These are phyloP conservation scores for Sylvilagus bachmani DNA, from an alignment of 2,113 vertebrate genomes.

Conservation along the genomic window DNA sequence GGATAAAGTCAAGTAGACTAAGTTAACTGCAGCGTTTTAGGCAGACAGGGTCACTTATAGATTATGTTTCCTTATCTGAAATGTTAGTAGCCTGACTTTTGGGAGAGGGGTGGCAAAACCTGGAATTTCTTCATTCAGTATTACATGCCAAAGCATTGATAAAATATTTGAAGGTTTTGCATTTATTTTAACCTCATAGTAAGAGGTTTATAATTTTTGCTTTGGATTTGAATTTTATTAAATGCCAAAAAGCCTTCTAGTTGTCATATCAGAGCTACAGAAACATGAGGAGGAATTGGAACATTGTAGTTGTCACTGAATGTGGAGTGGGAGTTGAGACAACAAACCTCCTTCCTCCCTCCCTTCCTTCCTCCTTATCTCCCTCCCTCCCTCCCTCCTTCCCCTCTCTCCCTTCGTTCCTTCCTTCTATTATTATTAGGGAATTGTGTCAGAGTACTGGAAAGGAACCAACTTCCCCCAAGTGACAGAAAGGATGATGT, in stretches of 20 bases:
- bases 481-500: neutral
- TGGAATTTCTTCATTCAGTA: neutral
- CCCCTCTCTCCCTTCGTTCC: neutral
- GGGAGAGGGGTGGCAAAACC: neutral
- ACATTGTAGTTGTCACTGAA: neutral
- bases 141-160: neutral
- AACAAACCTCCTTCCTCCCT: too few species aligned
- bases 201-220: neutral
- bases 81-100: neutral
- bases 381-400: fast-evolving
- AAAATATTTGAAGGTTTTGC: neutral
- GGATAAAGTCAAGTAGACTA: neutral
- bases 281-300: neutral
- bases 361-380: neutral
- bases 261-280: neutral
- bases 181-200: neutral
- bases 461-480: neutral
- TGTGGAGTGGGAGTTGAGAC: fast-evolving
- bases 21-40: neutral
- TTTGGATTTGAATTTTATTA: neutral
- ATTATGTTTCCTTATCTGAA: slow-evolving; percentile 8
- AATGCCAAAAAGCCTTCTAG: neutral
- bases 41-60: neutral
- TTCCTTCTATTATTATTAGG: neutral
- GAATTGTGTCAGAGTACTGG: neutral